Conservation (phyloP, 2,113 vertebrate genomes). For the Anguilla rostrata region DNA sequence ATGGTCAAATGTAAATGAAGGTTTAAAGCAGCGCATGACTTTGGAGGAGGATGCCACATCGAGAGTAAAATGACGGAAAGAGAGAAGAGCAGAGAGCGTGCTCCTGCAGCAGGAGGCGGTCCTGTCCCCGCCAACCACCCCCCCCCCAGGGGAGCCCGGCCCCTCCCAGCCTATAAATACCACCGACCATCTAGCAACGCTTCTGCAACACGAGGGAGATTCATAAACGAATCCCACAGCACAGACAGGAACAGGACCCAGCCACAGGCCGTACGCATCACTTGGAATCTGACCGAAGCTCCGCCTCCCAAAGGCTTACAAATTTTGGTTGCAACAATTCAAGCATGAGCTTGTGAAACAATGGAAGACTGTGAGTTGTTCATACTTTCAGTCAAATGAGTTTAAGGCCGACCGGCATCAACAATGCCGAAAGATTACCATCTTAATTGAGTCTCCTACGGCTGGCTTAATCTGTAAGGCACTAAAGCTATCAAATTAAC, state of each 20-base stretch:
- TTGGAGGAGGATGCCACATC: background rate
- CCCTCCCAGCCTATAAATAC: constrained; percentile 1
- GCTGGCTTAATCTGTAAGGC: background rate
- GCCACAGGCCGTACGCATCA: background rate
- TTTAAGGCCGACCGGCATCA: background rate
- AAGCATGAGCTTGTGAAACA: no score
- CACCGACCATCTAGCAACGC: background rate
- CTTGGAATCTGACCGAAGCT: no score
- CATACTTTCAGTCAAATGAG: background rate
- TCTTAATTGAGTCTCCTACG: background rate
- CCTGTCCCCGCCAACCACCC: no score
- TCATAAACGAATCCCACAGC: background rate
- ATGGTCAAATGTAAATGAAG: background rate
- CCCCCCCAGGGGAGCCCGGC: background rate
- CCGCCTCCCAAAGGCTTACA: no score
- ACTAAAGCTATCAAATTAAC: constrained; percentile 19
- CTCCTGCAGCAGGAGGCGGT: background rate
- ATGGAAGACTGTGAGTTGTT: no score
- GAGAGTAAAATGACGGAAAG: background rate
- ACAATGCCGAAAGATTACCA: background rate
- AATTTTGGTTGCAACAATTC: no score
- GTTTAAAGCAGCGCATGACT: background rate
- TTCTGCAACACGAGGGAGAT: background rate
- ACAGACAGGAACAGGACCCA: background rate
- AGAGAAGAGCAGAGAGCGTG: background rate